phyloP scores from a whole-genome alignment of 2,888 invertebrate species.

The Rhamnusium bicolor region DNA sequence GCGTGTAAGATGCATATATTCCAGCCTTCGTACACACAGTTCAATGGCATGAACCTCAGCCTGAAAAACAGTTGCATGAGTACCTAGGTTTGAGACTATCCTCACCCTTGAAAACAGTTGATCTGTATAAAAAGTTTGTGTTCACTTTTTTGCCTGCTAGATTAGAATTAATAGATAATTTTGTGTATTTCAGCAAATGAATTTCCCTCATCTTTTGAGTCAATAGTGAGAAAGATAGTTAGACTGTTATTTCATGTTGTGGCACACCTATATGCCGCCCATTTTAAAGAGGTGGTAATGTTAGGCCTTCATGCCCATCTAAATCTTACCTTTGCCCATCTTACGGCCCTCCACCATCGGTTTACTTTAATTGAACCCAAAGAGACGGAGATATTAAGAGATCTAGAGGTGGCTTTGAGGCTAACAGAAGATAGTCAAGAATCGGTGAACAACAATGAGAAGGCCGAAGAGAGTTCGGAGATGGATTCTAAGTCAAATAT shows the following conservation, averaged over 20 bases:
- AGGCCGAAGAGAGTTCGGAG: constrained; percentile 59
- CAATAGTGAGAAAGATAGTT: constrained; percentile 95
- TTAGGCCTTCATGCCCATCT: constrained; percentile 96
- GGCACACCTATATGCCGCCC: constrained; percentile 98
- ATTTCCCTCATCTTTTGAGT: constrained; percentile 95
- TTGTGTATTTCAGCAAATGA: constrained; percentile 80
- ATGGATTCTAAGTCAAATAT: constrained; percentile 41
- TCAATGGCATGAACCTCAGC: no score
- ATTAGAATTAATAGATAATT: no score
- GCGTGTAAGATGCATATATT: no score
- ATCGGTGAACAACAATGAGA: constrained; percentile 61
- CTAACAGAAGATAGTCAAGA: constrained; percentile 73
- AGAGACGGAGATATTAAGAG: constrained; percentile 95
- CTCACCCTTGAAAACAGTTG: no score
- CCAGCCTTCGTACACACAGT: no score
- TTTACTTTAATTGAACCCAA: constrained; percentile 95
- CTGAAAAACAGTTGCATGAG: no score
- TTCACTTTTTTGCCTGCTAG: no score
- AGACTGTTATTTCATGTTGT: constrained; percentile 97
- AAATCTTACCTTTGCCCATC: constrained; percentile 97
- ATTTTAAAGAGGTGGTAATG: constrained; percentile 95
- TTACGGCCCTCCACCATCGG: constrained; percentile 88
- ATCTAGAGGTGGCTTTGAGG: constrained; percentile 88
- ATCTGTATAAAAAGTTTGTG: no score
- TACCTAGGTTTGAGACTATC: no score